Conservation (phyloP, 2,888 invertebrate genomes). For the Petrolisthes manimaculis region DNA sequence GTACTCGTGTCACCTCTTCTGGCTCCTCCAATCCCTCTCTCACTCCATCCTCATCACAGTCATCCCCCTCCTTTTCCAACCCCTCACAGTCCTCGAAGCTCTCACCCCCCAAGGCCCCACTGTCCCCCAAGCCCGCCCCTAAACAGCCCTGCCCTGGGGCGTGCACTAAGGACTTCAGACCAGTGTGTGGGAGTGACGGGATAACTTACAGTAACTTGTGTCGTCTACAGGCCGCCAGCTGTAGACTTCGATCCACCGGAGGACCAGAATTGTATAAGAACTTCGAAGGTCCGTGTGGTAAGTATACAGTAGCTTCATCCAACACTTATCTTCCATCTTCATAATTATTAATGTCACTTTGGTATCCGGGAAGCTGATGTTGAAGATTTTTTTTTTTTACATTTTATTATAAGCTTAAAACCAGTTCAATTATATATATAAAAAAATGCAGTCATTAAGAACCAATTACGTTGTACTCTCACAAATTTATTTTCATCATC, state of each 20-base stretch:
- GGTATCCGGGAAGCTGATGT: too few relatives aligned
- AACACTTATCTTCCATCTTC: too few relatives aligned
- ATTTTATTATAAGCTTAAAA: too few relatives aligned
- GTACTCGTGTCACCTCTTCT: not conserved
- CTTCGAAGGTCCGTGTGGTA: slow-evolving; percentile 5
- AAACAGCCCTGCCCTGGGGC: not conserved
- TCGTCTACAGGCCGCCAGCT: not conserved
- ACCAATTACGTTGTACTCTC: too few relatives aligned
- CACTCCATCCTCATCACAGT: not conserved
- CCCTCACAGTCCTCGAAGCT: not conserved
- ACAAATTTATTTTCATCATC: too few relatives aligned
- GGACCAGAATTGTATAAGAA: not conserved
- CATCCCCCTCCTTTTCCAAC: not conserved
- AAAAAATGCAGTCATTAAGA: too few relatives aligned
- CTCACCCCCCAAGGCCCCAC: not conserved
- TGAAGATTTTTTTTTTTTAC: not conserved
- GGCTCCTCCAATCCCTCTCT: not conserved
- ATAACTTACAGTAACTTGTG: not conserved
- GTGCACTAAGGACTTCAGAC: not conserved
- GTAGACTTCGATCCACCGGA: not conserved
- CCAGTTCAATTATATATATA: too few relatives aligned
- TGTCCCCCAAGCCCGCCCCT: not conserved
- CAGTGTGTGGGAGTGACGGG: slow-evolving; percentile 3
- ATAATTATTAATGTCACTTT: too few relatives aligned
- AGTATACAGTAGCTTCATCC: not conserved